A percentile compares a stretch with the other conserved stretches of the same genome.
These are phyloP conservation scores for Mormyrus iriodes DNA, from an alignment of 2,113 vertebrate genomes.

Conservation along the genomic window DNA sequence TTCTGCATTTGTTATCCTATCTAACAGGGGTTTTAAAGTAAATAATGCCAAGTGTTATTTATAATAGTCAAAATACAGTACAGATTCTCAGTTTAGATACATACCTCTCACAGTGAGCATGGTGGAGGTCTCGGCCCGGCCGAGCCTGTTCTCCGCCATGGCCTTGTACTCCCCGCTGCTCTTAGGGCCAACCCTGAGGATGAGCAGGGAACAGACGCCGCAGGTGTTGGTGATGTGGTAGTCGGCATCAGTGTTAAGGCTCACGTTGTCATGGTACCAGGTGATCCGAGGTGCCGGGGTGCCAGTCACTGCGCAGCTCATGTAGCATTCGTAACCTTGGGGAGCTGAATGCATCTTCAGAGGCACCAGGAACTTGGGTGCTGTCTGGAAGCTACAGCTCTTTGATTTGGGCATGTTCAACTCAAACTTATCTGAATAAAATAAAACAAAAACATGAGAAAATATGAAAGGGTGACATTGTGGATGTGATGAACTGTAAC, in stretches of 20 bases:
- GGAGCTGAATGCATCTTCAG: constrained; percentile 70
- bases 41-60: not conserved
- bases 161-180: constrained; percentile 69
- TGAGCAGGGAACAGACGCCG: constrained; percentile 76
- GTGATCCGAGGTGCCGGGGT: constrained; percentile 66
- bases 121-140: constrained; percentile 64
- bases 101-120: constrained; percentile 70
- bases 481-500: not conserved
- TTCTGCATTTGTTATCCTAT: not conserved
- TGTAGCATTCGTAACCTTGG: constrained; percentile 68
- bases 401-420: constrained; percentile 46
- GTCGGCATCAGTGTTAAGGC: constrained; percentile 56
- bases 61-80: not conserved
- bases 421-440: constrained; percentile 52
- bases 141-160: constrained; percentile 64
- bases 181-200: constrained; percentile 57
- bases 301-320: constrained; percentile 80
- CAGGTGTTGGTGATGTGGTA: constrained; percentile 68
- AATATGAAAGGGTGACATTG: not conserved
- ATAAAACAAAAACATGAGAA: not conserved
- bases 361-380: constrained; percentile 65
- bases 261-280: constrained; percentile 71
- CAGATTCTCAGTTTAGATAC: not conserved
- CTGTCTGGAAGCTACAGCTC: constrained; percentile 53
- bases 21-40: not conserved